Evolutionary conservation across 1,140 invertebrate genomes (phyloP), one percentile per base, ranked within the genome.

Genomic region (Apis dorsata): DNA sequence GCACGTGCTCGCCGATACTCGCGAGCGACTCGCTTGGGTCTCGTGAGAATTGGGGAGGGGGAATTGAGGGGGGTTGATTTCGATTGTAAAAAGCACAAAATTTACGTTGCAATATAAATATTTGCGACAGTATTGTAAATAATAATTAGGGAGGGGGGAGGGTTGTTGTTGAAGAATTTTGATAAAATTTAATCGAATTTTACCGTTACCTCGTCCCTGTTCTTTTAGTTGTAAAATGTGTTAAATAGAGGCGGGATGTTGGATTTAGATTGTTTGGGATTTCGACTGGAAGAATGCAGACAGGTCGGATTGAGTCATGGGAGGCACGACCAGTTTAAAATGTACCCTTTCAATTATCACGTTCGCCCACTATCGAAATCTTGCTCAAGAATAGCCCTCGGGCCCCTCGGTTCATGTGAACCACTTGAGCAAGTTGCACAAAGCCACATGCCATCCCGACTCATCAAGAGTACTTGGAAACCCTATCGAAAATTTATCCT

Each of bases 271-370:
- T 7, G 34, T 44, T 44, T 3, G 34, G 34, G 34, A 44, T 44
- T 44, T 34, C 34, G 34, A 44, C 21, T 12, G n/a, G 60, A 62
- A 62, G 28, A 34, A 66, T 19, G 28, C 28, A 34, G 28, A 34
- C 12, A 17, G 63, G 63, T 57, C 49, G 70, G 60, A 63, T 19
- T 19, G 17, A 19, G 21, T 60, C 59, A 60, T 63, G 62, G n/a
- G 21, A 59, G 55, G 59, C 55, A 59, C 19, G 71, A 21, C n/a
- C 69, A 51, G 69, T 72, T 62, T 57, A 13, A 74, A 59, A 34
- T 74, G 57, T 62, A 74, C 59, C 59, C 44, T 74, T 74, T 74
- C 59, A 74, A 74, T 74, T 74, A 74, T 62, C 59, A 74, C 72
- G 17, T 44, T 72, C 71, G 28, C 28, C 55, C 24, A 44, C 57